phyloP scores from a whole-genome alignment of 1,140 invertebrate genomes.

The Bactericera cockerelli region DNA sequence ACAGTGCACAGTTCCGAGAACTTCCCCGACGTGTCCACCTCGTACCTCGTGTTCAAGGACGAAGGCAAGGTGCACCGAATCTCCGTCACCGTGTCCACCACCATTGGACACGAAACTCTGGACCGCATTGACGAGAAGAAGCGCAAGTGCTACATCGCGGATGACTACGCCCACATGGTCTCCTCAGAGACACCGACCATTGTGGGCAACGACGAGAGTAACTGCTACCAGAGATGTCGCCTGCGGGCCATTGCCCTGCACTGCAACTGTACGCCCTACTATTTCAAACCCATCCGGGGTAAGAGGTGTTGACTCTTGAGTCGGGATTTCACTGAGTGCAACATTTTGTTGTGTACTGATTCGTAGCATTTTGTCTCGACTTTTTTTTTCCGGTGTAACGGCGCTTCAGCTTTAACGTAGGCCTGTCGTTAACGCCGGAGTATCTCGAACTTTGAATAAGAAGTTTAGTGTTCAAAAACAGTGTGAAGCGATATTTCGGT shows the following conservation, averaged over 20 bases:
- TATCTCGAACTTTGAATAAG: too few relatives aligned
- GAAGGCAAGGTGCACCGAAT: constrained; percentile 9
- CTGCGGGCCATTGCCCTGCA: background rate
- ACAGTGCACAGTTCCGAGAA: constrained; percentile 14
- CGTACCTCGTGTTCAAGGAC: constrained; percentile 1
- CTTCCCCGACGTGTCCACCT: constrained; percentile 11
- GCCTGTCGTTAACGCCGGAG: too few relatives aligned
- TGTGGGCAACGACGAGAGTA: constrained; percentile 8
- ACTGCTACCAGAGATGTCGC: constrained; percentile 14
- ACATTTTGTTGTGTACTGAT: too few relatives aligned
- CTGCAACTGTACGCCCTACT: constrained; percentile 19
- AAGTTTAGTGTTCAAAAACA: too few relatives aligned
- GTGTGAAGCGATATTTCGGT: too few relatives aligned
- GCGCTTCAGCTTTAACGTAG: too few relatives aligned
- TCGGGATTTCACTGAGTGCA: too few relatives aligned
- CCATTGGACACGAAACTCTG: constrained; percentile 11
- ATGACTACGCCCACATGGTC: background rate
- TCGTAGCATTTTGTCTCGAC: too few relatives aligned
- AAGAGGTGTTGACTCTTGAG: background rate
- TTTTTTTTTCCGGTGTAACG: too few relatives aligned
- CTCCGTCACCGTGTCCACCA: constrained; percentile 8
- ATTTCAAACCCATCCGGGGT: constrained; percentile 14
- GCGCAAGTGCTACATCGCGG: constrained; percentile 2
- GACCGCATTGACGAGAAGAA: background rate
- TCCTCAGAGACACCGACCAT: background rate